Evolutionary conservation across 2,797 vertebrate species (phyloP), one percentile per base, ranked within the genome.

Genomic region (Salmo trutta): DNA sequence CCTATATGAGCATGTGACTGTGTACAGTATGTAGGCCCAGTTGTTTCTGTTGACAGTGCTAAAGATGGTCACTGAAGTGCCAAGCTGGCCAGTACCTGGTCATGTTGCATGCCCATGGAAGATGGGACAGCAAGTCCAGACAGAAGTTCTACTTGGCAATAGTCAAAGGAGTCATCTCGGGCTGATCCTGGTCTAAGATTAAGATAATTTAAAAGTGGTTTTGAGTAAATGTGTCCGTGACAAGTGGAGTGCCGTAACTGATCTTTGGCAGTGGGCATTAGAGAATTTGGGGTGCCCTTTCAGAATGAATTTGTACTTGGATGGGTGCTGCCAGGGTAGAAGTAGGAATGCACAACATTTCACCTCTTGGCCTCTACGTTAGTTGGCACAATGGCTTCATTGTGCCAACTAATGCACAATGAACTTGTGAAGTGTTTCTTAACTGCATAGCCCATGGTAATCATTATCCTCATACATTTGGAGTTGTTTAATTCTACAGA

Each of bases 401-500:
- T 21, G 5, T 59, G 19, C 24, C 33, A 33, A 33, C 33, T 5
- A 5, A 33, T 33, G 56, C n/a, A 59, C 56, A n/a, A n/a, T 64
- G 21, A 64, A 24, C 24, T 27, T 64, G 24, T 33, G 59, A 52
- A 27, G 15, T 27, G 21, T 71, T 52, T 24, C 16, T 17, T 19
- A 33, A 17, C 66, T 33, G 7, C 29, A 33, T 36, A 36, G 66
- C 31, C 65, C 16, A 31, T 68, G 29, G 16, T 68, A 68, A 68
- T 68, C 15, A 36, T 67, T 31, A 67, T 67, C 59, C 1, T 21
- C 10, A 64, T 64, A 16, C 62, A 64, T 27, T 64, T 31, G 16
- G 29, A 68, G 6, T 54, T 41, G 31, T 53, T 79, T 76, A 59
- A 75, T 75, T 76, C 17, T 75, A 16, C 64, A 75, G 54, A 66